These are phyloP conservation scores for Helostoma temminkii DNA, from an alignment of 2,797 vertebrate genomes.

Conservation along the genomic window DNA sequence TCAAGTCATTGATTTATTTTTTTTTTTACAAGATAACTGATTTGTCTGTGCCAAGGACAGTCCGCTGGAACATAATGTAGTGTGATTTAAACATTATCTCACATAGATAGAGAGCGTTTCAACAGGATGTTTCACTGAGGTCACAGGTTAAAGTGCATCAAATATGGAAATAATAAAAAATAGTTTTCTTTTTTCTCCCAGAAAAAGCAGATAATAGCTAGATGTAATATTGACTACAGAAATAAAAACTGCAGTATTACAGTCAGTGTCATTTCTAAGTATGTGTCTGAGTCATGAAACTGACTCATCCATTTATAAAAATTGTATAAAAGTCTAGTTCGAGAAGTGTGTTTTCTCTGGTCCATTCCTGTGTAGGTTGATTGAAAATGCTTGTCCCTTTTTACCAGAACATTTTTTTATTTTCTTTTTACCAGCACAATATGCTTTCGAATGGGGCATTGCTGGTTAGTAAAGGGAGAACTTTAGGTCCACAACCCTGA, in stretches of 20 bases:
- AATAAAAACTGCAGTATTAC: not conserved
- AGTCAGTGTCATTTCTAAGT: not conserved
- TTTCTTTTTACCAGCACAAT: not conserved
- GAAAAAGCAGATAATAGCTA: too few species aligned
- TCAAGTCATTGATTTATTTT: slow-evolving; percentile 15
- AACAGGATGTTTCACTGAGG: slow-evolving; percentile 2
- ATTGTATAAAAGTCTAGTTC: not conserved
- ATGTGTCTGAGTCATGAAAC: not conserved
- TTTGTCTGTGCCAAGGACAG: slow-evolving; percentile 18
- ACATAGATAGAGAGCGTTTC: not conserved
- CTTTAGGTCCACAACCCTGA: slow-evolving; percentile 8
- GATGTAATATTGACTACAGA: not conserved
- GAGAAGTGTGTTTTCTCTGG: not conserved
- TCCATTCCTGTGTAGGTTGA: fast-evolving
- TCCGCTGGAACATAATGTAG: not conserved
- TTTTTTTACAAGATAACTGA: slow-evolving; percentile 1
- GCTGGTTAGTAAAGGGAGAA: slow-evolving; percentile 8
- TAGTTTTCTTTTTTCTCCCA: not conserved
- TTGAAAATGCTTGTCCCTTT: not conserved
- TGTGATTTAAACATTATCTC: not conserved
- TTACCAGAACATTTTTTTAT: not conserved
- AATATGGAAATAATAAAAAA: too few species aligned
- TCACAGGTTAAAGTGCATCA: not conserved
- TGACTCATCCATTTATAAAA: not conserved
- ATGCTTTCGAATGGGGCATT: not conserved